Conservation (phyloP, 35 echinoderm and acorn worm genomes). For the Diadema setosum region DNA sequence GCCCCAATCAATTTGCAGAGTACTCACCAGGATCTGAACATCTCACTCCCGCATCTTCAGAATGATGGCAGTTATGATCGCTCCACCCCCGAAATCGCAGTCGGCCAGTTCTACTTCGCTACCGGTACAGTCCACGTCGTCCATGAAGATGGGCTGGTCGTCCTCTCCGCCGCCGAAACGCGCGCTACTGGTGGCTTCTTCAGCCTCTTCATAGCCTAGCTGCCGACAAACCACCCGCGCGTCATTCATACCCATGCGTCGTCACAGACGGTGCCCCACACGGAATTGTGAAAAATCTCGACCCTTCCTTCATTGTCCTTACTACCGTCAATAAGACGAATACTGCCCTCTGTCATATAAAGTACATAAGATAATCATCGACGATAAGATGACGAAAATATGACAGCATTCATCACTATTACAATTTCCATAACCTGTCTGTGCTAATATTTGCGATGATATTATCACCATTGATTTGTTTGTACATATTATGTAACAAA, state of each 20-base stretch:
- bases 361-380: too few relatives aligned
- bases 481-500: too few relatives aligned
- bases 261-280: constrained; percentile 14
- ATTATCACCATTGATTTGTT: too few relatives aligned
- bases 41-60: neutral
- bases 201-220: neutral
- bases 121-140: neutral
- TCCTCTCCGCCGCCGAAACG: neutral
- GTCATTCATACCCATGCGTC: neutral
- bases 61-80: neutral
- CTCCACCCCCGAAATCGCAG: neutral
- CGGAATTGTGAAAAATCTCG: neutral
- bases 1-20: too few relatives aligned
- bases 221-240: constrained; percentile 21
- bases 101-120: neutral
- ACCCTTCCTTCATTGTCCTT: neutral
- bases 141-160: neutral
- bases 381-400: too few relatives aligned
- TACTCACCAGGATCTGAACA: too few relatives aligned
- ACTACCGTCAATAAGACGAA: neutral
- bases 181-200: neutral
- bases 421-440: too few relatives aligned
- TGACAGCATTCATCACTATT: too few relatives aligned
- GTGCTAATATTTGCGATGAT: too few relatives aligned
- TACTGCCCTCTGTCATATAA: too few relatives aligned